These are phyloP conservation scores for Trichonephila clavipes DNA, from an alignment of 1,140 invertebrate species.

Conservation along the genomic window DNA sequence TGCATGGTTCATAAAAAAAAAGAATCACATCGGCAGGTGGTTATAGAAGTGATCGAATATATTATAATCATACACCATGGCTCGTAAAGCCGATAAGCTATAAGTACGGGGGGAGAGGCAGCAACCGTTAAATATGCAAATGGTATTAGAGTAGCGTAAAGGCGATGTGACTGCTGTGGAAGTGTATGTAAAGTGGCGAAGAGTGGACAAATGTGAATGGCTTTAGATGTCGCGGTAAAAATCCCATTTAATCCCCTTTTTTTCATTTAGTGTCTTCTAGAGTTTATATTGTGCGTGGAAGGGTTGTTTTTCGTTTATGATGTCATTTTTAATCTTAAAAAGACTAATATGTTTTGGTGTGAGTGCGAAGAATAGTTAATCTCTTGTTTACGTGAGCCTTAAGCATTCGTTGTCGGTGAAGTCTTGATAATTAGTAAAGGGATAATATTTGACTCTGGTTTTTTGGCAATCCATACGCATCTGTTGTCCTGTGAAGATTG, in stretches of 20 bases:
- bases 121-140: not conserved
- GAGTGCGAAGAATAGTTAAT: no score
- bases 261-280: not conserved
- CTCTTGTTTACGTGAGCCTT: no score
- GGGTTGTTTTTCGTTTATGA: no score
- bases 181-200: not conserved
- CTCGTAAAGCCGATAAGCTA: conserved; percentile 1
- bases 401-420: no score
- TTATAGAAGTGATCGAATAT: conserved; percentile 20
- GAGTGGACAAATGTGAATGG: not conserved
- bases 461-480: no score
- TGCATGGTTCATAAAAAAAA: not conserved
- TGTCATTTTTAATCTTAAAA: no score
- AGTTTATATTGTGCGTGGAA: no score
- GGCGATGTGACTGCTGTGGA: not conserved
- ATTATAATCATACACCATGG: not conserved
- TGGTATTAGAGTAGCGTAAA: not conserved
- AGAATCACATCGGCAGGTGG: not conserved
- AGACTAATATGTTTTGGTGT: no score
- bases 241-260: not conserved
- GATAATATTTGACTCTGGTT: no score
- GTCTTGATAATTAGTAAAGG: no score
- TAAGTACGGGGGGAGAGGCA: not conserved
- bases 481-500: no score
- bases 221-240: not conserved